Conservation (phyloP, 2,113 vertebrate genomes). For the Myanophis thanlyinensis region DNA sequence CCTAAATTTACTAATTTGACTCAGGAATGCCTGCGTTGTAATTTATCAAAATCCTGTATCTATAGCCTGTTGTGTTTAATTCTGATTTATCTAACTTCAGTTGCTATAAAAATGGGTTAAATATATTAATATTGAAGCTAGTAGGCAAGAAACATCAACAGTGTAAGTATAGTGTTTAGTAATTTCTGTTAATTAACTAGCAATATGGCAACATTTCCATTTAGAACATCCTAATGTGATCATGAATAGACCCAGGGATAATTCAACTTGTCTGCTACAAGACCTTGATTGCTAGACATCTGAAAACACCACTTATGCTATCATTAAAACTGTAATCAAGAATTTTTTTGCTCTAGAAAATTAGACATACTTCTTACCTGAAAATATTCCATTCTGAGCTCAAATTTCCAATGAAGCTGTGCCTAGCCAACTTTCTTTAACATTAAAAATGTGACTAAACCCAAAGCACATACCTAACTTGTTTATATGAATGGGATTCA, state of each 20-base stretch:
- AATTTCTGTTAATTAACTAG: constrained; percentile 69
- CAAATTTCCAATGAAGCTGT: constrained; percentile 51
- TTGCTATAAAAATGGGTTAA: constrained; percentile 14
- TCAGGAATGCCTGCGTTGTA: not conserved
- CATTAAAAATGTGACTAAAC: not conserved
- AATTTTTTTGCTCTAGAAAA: constrained; percentile 64
- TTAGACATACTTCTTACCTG: constrained; percentile 55
- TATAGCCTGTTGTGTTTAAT: not conserved
- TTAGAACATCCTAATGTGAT: constrained; percentile 67
- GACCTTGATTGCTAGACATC: constrained; percentile 62
- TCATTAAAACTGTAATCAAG: constrained; percentile 71
- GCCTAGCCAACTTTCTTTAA: not conserved
- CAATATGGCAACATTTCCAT: constrained; percentile 62
- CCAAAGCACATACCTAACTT: not conserved
- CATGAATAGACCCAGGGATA: constrained; percentile 69
- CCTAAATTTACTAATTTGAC: not conserved
- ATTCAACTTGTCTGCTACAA: constrained; percentile 68
- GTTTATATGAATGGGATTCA: not conserved
- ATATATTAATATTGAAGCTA: constrained; percentile 25
- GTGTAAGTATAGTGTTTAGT: constrained; percentile 55
- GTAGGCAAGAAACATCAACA: constrained; percentile 49
- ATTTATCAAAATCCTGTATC: not conserved
- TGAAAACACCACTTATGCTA: constrained; percentile 68
- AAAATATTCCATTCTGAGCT: constrained; percentile 39
- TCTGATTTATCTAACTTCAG: not conserved